These are phyloP conservation scores for Falco concolor DNA, from an alignment of 2,797 vertebrate genomes.

Conservation along the genomic window DNA sequence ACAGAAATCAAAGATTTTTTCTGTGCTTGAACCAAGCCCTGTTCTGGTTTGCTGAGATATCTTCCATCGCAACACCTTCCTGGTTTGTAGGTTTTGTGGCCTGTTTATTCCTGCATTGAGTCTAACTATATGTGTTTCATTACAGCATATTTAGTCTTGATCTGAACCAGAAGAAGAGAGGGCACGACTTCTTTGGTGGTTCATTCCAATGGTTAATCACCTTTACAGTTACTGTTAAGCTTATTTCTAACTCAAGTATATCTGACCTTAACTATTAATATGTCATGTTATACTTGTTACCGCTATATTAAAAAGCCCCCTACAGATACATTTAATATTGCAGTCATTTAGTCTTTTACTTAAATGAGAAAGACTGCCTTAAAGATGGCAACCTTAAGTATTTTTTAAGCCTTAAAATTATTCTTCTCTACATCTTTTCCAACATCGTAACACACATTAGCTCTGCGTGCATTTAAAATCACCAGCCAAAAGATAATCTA, in stretches of 20 bases:
- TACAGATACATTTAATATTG: not conserved
- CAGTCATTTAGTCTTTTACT: not conserved
- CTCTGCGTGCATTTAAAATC: not conserved
- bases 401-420: not conserved
- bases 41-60: not conserved
- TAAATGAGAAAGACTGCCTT: not conserved
- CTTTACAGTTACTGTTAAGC: not conserved
- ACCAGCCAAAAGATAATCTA: not conserved
- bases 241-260: not conserved
- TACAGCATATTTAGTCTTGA: not conserved
- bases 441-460: not conserved
- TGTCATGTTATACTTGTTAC: not conserved
- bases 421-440: not conserved
- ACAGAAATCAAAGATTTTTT: not conserved
- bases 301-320: not conserved
- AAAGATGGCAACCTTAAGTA: not conserved
- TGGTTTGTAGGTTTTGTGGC: not conserved
- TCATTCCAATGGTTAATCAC: not conserved
- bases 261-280: not conserved
- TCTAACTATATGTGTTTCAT: not conserved
- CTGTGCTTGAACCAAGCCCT: not conserved
- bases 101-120: not conserved
- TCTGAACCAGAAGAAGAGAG: not conserved
- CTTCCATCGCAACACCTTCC: not conserved
- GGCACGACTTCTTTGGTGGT: not conserved